These are phyloP conservation scores for Phytoseiulus persimilis DNA, from an alignment of 2,888 invertebrate species.

Conservation along the genomic window DNA sequence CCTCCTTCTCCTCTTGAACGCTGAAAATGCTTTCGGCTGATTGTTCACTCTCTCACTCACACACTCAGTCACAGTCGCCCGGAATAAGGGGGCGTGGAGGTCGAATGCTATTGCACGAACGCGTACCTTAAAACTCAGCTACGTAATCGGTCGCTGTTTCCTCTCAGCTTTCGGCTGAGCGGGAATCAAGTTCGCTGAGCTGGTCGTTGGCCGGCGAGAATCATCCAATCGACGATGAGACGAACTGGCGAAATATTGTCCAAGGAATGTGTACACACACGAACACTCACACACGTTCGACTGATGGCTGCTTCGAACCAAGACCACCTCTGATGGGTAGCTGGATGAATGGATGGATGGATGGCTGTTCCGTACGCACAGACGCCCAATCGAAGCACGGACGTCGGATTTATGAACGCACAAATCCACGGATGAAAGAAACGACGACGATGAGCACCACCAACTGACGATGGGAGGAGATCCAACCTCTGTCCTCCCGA, in stretches of 20 bases:
- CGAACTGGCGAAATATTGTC: background rate
- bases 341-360: background rate
- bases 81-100: background rate
- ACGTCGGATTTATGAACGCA: background rate
- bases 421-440: background rate
- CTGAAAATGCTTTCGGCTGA: too few relatives aligned
- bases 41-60: background rate
- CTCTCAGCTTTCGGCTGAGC: background rate
- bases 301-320: background rate
- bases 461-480: background rate
- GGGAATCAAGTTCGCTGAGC: background rate
- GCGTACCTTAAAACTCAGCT: slow-evolving; percentile 5
- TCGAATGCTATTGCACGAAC: background rate
- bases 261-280: background rate
- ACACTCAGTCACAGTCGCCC: background rate
- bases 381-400: background rate
- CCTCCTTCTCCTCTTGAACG: too few relatives aligned
- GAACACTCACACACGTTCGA: background rate
- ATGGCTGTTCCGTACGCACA: background rate
- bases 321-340: background rate
- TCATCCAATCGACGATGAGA: background rate
- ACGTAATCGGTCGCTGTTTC: background rate
- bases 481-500: background rate
- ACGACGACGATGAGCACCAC: background rate
- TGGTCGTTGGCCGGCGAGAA: background rate